Evolutionary conservation across 2,797 vertebrate species (phyloP), one percentile per base, ranked within the genome.

Genomic region (Xiphophorus birchmanni): DNA sequence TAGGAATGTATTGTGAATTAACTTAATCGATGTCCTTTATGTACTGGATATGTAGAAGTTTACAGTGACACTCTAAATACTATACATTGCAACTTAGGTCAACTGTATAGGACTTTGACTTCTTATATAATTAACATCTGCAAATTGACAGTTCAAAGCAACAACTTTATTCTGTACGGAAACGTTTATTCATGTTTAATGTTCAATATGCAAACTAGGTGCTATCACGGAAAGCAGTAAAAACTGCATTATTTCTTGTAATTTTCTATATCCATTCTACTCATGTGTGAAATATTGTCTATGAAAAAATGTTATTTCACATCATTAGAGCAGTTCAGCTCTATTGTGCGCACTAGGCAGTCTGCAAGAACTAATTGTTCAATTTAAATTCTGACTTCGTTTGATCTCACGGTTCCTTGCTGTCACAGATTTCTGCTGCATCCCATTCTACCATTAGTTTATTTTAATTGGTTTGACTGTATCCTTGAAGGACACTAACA

Each of bases 321-420:
- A 69, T 69, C 65, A 69, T 69, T 69, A 67, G 65, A 67, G n/a
- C 40, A 73, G 50, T 37, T 52, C 44, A 1, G 23, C 74, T 40
- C 13, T 32, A 50, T 42, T 81, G 79, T 65, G n/a, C 58, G 45
- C 50, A 79, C 58, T 47, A 76, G 75, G 56, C 75, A 80, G 45
- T 76, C 37, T 35, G 42, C 73, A 78, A 47, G 67, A 44, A 65
- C 21, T 81, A 79, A 75, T 81, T 80, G 78, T 83, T 72, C 77
- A 45, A 82, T 80, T 88, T 75, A 71, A 76, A 82, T 29, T 82
- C 26, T 76, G 67, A 86, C 48, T 84, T 79, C 8, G 76, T 82
- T 74, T 77, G 72, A 84, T 83, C 72, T 81, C 63, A 42, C 13
- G 45, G 26, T 63, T 67, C 56, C 47, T 79, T 35, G 50, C 75